Evolutionary conservation across 2,888 invertebrate species (phyloP), one percentile per base, ranked within the genome.

Genomic region (Blomia tropicalis): DNA sequence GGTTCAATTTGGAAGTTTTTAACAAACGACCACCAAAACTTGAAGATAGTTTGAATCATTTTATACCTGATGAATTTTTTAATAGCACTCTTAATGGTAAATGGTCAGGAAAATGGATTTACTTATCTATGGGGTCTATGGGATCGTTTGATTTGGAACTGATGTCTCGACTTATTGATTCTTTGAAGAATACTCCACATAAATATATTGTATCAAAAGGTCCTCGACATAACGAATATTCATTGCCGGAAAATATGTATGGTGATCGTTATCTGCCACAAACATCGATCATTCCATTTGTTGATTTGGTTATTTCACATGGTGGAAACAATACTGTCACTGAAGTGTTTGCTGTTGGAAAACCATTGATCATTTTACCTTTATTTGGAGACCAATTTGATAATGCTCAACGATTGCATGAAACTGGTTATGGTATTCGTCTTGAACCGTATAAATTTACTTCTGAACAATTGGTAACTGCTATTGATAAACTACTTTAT

Each of bases 1-100:
- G 73, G 73, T 36, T 36, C 36, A 36, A 36, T 36, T 17, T 36
- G 7, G 36, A 36, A 36, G 36, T 36, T 36, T 36, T 36, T 17
- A 36, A 36, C 36, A 36, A 36, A 36, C 7, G 17, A 36, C 7
- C 17, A 17, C 36, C 36, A 36, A 36, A 36, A 36, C 17, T 36
- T 7, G 36, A 36, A 36, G 7, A 7, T 11, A n/a, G n/a, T n/a
- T n/a, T n/a, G n/a, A n/a, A n/a, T n/a, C n/a, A n/a, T n/a, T 11
- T 36, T 36, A 17, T 36, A 11, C 36, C 36, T 36, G 36, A 36
- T 17, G 7, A 36, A 11, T 36, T 36, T 36, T 17, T 36, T 11
- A 36, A 36, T 11, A 17, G 17, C 17, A 17, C 36, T 36, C 36
- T 36, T 36, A 17, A 36, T 36, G 36, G 36, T 11, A 36, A 17